Evolutionary conservation across 2,888 invertebrate species (phyloP).

Genomic region (Oligia strigilis): DNA sequence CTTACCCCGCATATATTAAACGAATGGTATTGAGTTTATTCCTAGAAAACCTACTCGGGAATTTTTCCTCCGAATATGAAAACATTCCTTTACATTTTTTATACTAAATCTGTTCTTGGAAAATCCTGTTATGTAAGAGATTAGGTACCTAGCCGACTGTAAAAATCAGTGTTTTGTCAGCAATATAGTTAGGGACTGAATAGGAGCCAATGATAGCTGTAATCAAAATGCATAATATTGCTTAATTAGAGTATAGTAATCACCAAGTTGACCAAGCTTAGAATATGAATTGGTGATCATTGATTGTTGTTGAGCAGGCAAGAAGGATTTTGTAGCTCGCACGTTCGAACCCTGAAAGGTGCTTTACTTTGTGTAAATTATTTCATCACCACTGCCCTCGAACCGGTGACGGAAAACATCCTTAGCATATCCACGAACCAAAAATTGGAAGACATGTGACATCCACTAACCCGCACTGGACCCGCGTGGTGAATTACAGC

Average conservation of each 20-base stretch:
- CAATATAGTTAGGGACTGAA: background rate
- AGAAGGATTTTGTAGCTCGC: background rate
- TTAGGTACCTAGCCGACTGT: background rate
- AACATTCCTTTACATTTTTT: slow-evolving; percentile 32
- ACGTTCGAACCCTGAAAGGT: background rate
- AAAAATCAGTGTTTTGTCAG: slow-evolving; percentile 1
- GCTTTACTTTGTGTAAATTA: background rate
- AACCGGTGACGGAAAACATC: too few relatives aligned
- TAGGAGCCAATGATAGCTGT: background rate
- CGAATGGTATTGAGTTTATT: slow-evolving; percentile 24
- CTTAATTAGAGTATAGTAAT: background rate
- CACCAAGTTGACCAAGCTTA: background rate
- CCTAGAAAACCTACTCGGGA: slow-evolving; percentile 5
- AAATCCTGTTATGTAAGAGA: background rate
- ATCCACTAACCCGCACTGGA: too few relatives aligned
- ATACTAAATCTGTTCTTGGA: slow-evolving; percentile 1
- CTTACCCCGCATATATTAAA: background rate
- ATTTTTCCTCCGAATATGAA: slow-evolving; percentile 41
- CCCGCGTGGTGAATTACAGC: too few relatives aligned
- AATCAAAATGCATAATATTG: background rate
- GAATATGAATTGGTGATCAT: background rate
- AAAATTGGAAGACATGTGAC: too few relatives aligned
- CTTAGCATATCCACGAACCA: too few relatives aligned
- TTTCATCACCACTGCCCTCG: too few relatives aligned
- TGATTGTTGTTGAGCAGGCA: background rate